A percentile compares a stretch with the other conserved stretches of the same genome.
These are phyloP conservation scores for Eulacestoma nigropectus DNA, from an alignment of 2,113 vertebrate genomes.

Conservation along the genomic window DNA sequence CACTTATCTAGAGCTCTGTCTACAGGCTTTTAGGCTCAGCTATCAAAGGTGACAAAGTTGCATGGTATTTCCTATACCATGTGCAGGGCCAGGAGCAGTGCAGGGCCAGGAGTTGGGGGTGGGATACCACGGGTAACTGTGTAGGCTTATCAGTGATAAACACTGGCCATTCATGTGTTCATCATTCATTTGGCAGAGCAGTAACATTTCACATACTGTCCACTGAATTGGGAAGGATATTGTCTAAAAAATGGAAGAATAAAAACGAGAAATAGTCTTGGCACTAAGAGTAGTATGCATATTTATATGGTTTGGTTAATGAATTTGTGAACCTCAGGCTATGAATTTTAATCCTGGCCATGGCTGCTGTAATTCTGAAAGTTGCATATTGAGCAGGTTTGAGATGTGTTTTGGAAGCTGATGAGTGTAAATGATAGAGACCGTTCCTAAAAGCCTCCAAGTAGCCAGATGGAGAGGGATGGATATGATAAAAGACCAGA, in stretches of 20 bases:
- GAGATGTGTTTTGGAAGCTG: not conserved
- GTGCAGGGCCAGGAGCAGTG: rapidly evolving
- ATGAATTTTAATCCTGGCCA: conserved; percentile 18
- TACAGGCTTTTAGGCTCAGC: not conserved
- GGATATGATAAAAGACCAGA: not conserved
- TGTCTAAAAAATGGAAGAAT: not conserved
- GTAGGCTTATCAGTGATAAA: conserved; percentile 32
- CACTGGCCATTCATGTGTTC: not conserved
- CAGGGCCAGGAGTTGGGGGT: rapidly evolving
- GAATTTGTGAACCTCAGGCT: conserved; percentile 17
- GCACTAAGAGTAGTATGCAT: not conserved
- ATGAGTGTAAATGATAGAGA: not conserved
- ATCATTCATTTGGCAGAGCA: not conserved
- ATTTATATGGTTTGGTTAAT: conserved; percentile 19
- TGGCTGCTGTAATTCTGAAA: not conserved
- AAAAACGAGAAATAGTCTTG: not conserved
- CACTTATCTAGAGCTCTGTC: not conserved
- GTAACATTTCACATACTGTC: not conserved
- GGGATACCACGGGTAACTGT: not conserved
- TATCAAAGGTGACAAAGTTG: not conserved
- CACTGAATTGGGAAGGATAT: not conserved
- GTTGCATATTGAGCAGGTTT: not conserved
- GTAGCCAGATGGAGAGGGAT: conserved; percentile 12
- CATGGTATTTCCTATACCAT: not conserved
- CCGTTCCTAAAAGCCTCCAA: not conserved